Evolutionary conservation across 2,797 vertebrate genomes (phyloP).

Genomic region (Meriones psammophilus): DNA sequence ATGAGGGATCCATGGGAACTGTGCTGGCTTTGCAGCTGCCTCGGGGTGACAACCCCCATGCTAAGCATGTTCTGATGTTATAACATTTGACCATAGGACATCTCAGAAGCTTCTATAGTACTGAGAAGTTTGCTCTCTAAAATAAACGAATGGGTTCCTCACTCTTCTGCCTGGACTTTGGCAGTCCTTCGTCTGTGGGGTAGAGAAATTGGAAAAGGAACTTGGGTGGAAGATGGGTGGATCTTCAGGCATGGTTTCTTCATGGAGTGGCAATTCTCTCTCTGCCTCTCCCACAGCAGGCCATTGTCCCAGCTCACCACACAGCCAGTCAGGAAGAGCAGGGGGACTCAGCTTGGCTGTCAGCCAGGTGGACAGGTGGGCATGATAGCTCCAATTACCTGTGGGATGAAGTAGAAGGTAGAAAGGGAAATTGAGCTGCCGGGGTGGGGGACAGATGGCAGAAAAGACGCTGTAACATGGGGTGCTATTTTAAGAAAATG

Average conservation of each 20-base stretch:
- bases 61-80: neutral
- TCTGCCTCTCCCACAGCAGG: neutral
- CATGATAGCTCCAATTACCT: slow-evolving; percentile 17
- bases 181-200: slow-evolving; percentile 2
- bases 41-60: neutral
- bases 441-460: neutral
- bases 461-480: slow-evolving; percentile 25
- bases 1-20: too few relatives aligned
- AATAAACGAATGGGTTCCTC: neutral
- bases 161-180: neutral
- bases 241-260: neutral
- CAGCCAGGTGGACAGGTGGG: slow-evolving; percentile 58
- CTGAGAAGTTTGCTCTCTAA: slow-evolving; percentile 33
- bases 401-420: slow-evolving; percentile 27
- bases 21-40: too few relatives aligned
- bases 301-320: neutral
- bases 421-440: slow-evolving; percentile 40
- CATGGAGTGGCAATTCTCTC: neutral
- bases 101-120: slow-evolving; percentile 17
- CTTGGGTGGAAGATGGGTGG: neutral
- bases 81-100: slow-evolving; percentile 21
- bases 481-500: neutral
- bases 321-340: slow-evolving; percentile 24
- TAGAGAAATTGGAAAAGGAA: slow-evolving; percentile 14
- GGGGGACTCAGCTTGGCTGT: slow-evolving; percentile 51